A percentile compares a stretch with the other conserved stretches of the same genome.
These are phyloP conservation scores for Ametastegia equiseti DNA, from an alignment of 2,888 invertebrate species.

Conservation along the genomic window DNA sequence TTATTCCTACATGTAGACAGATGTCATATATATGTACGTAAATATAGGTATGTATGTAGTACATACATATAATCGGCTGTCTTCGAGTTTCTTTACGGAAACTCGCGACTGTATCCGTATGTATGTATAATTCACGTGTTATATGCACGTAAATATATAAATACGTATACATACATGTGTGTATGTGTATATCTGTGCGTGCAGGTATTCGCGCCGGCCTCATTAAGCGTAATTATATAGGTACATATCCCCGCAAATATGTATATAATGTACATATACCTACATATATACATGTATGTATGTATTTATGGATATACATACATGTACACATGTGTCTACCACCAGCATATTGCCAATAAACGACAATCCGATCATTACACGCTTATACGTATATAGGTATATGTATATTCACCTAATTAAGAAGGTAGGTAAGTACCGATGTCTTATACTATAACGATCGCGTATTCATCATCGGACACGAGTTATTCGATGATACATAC, in stretches of 20 bases:
- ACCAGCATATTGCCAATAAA: too few relatives aligned
- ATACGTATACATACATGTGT: neutral
- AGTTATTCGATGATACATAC: too few relatives aligned
- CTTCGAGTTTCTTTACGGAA: constrained; percentile 3
- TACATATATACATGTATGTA: constrained; percentile 59
- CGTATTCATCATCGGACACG: too few relatives aligned
- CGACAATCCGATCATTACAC: too few relatives aligned
- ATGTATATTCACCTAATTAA: too few relatives aligned
- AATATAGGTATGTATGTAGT: neutral
- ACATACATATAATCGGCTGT: neutral
- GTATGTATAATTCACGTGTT: neutral
- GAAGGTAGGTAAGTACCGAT: too few relatives aligned
- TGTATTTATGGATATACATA: too few relatives aligned
- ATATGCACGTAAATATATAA: neutral
- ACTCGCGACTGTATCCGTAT: neutral
- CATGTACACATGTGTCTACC: too few relatives aligned
- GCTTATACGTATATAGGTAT: too few relatives aligned
- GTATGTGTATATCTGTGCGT: constrained; percentile 47
- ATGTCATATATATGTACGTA: neutral
- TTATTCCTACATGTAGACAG: neutral
- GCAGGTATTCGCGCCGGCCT: too few relatives aligned
- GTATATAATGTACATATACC: constrained; percentile 38
- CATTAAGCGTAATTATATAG: neutral
- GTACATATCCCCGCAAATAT: neutral
- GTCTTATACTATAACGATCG: too few relatives aligned